Evolutionary conservation across 2,888 invertebrate genomes (phyloP).

Genomic region (Caenorhabditis zanzibari): DNA sequence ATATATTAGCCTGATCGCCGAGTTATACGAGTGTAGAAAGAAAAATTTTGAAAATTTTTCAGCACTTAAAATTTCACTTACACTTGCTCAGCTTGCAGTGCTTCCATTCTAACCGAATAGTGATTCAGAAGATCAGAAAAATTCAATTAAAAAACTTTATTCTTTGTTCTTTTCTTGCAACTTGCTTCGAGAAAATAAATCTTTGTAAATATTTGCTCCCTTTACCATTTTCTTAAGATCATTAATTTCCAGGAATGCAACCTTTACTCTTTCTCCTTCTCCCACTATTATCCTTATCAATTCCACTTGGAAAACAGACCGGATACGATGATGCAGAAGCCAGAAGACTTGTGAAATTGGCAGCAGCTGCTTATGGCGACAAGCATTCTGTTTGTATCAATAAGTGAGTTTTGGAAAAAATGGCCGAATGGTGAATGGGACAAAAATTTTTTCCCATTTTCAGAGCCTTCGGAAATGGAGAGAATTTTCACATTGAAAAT

Average conservation of each 20-base stretch:
- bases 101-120: too few relatives aligned
- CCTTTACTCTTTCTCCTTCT: conserved; percentile 28
- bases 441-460: conserved; percentile 4
- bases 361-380: conserved; percentile 78
- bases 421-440: too few relatives aligned
- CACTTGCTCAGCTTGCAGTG: too few relatives aligned
- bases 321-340: conserved; percentile 77
- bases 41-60: background rate
- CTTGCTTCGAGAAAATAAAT: too few relatives aligned
- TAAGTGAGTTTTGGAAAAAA: conserved; percentile 63
- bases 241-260: conserved; percentile 21
- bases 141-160: too few relatives aligned
- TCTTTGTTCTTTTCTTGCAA: too few relatives aligned
- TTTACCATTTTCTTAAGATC: conserved; percentile 6
- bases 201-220: background rate
- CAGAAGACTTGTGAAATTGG: conserved; percentile 71
- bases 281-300: conserved; percentile 1
- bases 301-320: conserved; percentile 68
- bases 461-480: conserved; percentile 55
- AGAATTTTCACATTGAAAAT: conserved; percentile 62
- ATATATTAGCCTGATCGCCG: background rate
- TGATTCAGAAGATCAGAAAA: too few relatives aligned
- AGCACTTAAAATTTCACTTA: background rate
- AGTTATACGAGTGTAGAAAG: too few relatives aligned
- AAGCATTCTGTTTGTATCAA: conserved; percentile 74